Evolutionary conservation across 2,888 invertebrate species (phyloP).

Genomic region (Sarcophaga subvicina): DNA sequence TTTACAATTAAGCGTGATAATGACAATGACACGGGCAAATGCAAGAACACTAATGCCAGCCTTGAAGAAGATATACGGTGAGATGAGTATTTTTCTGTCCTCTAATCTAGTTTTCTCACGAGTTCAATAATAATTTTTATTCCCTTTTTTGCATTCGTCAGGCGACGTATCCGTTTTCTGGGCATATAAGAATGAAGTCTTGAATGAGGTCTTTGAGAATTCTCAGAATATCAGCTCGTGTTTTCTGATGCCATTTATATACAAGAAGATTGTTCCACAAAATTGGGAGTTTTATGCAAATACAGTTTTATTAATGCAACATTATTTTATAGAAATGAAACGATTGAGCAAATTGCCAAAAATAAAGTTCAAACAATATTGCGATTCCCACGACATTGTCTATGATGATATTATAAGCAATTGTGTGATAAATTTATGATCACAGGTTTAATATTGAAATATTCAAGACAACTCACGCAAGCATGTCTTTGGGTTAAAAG

Average conservation of each 20-base stretch:
- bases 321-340: constrained; percentile 6
- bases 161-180: constrained; percentile 24
- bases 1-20: constrained; percentile 1
- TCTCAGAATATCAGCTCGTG: constrained; percentile 5
- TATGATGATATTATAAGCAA: not conserved
- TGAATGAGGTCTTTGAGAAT: not conserved
- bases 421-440: constrained; percentile 31
- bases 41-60: not conserved
- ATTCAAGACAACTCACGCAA: too few relatives aligned
- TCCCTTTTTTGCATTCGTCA: not conserved
- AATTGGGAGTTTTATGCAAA: constrained; percentile 44
- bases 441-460: too few relatives aligned
- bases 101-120: too few relatives aligned
- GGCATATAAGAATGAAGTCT: constrained; percentile 26
- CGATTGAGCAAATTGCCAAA: not conserved
- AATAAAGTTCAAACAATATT: constrained; percentile 19
- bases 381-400: constrained; percentile 32
- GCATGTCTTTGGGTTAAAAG: too few relatives aligned
- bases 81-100: not conserved
- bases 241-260: not conserved
- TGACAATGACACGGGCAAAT: constrained; percentile 3
- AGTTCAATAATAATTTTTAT: not conserved
- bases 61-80: constrained; percentile 26
- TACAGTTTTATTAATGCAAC: not conserved
- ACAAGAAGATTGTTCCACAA: not conserved